Base-by-base conservation (phyloP, 2,888 invertebrate species). In the Venustoraphidia nigricollis region DNA sequence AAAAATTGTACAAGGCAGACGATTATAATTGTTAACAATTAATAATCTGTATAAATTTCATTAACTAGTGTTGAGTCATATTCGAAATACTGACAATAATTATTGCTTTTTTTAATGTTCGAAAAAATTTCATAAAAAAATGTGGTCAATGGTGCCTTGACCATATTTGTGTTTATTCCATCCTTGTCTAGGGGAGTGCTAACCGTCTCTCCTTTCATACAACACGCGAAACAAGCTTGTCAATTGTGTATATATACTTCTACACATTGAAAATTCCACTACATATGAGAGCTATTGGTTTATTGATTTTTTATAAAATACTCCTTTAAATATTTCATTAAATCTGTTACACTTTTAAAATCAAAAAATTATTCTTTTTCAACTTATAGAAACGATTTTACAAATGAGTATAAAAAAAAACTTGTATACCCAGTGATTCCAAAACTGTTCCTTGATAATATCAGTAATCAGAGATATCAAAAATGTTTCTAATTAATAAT, bases 131-230 rank as follows among this genome's bases (percentile, higher is more conserved):
- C 51, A 51, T 59, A 65, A 68, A 67, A 68, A 68, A 64, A 61
- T 59, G 59, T 65, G 68, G 66, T 66, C 64, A 65, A 66, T 65
- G 52, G 62, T 65, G 67, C 69, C 68, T 68, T 68, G 66, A 66
- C 66, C 73, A 63, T 66, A 65, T 75, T 68, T 76, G 65, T 77
- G 76, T 77, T 58, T 54, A 71, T 71, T 83, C 87, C 88, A 84
- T 86, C 88, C 88, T 92, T 91, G 88, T 90, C 91, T 82, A 92
- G 91, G 84, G 84, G 85, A 86, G 85, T 85, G 85, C 85, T 85
- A 86, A 86, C 84, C 81, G 74, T 84, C 92, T 93, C 92, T 93
- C 92, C 92, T 92, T 91, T 89, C 84, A 88, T 89, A 89, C 86
- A 82, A 91, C 91, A 91, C 91, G 51, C 10, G 0, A 0, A 0